Evolutionary conservation across 2,113 vertebrate species (phyloP), one percentile per base, ranked within the genome.

Genomic region (Mobula birostris): DNA sequence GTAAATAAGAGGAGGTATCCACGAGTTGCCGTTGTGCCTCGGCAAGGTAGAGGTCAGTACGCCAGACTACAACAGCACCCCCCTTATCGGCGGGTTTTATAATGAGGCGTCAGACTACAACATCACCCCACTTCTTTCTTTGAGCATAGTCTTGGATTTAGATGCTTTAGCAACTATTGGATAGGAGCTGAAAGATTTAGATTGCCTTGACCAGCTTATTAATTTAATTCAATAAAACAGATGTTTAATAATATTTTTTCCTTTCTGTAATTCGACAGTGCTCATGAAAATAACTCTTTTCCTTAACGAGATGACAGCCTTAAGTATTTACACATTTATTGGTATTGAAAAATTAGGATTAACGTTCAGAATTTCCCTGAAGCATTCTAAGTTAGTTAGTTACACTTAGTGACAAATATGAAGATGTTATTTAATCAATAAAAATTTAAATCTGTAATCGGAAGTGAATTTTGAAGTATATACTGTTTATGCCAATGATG

Each of bases 281-380:
- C 61, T 66, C 83, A 24, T 87, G 56, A 87, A 58, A 87, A 61
- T 61, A 56, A 1, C 83, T 66, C 85, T 66, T 5, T 88, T 88
- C 12, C 61, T 88, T 66, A 66, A 66, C n/a, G 29, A 66, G 58
- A 32, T 88, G 58, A 14, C 9, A 61, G n/a, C 58, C 83, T 63
- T 87, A 87, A 87, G 83, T 12, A 88, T 66, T 85, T 66, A 14
- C 63, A 58, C 27, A 88, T 88, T 88, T 85, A 85, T 85, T 85
- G 21, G 17, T 85, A 56, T 58, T 85, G 48, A 85, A 9, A 48
- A 85, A 66, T 66, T 66, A 66, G 58, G 66, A 88, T 88, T 88
- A 32, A 11, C 29, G 29, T 66, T 85, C 48, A 21, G 24, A 58
- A 19, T 88, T 29, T 88, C 80, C 0, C 5, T n/a, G 63, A 88